Percentiles rank a stretch among this genome's conserved stretches.
Evolutionary conservation across 2,797 vertebrate species (phyloP).

Genomic region (Dallia pectoralis): DNA sequence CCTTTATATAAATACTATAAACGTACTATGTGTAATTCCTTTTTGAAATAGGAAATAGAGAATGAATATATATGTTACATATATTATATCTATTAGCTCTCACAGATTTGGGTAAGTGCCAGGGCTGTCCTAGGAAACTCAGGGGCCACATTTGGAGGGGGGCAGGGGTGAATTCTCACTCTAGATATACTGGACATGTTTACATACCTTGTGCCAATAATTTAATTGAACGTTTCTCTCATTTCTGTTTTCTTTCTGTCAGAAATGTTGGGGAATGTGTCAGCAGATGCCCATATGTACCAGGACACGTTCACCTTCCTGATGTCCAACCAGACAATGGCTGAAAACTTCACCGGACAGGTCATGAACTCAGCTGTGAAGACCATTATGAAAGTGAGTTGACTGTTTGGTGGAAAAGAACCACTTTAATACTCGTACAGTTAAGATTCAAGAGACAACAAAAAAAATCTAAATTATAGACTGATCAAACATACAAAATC

Average conservation of each 20-base stretch:
- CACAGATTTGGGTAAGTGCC: too few species aligned
- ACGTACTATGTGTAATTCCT: too few species aligned
- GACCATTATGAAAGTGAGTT: conserved; percentile 55
- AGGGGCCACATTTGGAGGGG: too few species aligned
- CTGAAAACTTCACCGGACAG: conserved; percentile 42
- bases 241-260: conserved; percentile 14
- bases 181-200: not conserved
- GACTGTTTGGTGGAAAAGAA: not conserved
- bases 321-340: conserved; percentile 55
- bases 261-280: conserved; percentile 57
- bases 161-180: too few species aligned
- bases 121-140: too few species aligned
- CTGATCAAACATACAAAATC: not conserved
- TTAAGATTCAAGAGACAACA: too few species aligned
- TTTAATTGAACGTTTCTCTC: conserved; percentile 7
- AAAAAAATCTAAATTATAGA: too few species aligned
- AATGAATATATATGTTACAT: too few species aligned
- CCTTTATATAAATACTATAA: too few species aligned
- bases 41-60: too few species aligned
- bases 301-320: conserved; percentile 42
- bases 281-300: conserved; percentile 49
- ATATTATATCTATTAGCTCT: too few species aligned
- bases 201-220: not conserved
- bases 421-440: too few species aligned
- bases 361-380: conserved; percentile 49